Evolutionary conservation across 2,888 invertebrate genomes (phyloP).

Genomic region (Cryptocephalus primarius): DNA sequence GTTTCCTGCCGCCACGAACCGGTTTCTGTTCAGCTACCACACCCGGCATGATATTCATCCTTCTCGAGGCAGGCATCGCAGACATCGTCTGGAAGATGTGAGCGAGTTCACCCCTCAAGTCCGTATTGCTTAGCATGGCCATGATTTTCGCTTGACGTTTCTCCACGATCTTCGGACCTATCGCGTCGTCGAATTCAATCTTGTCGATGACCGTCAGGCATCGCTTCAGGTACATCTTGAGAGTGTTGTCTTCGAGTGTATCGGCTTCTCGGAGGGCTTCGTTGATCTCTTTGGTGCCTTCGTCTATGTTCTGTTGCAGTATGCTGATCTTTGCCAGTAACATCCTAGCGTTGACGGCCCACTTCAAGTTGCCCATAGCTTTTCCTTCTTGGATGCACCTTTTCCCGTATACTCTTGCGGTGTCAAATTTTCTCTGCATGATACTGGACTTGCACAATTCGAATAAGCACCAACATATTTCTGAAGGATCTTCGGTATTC

Average conservation of each 20-base stretch:
- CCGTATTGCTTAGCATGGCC: slow-evolving; percentile 32
- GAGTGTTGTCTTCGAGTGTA: not conserved
- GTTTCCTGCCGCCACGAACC: too few relatives aligned
- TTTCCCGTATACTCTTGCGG: not conserved
- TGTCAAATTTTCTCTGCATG: not conserved
- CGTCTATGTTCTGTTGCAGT: not conserved
- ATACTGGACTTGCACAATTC: not conserved
- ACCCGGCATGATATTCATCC: slow-evolving; percentile 42
- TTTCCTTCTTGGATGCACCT: not conserved
- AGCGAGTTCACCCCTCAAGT: slow-evolving; percentile 35
- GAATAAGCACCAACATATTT: not conserved
- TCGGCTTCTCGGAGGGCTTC: not conserved
- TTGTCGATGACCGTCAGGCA: slow-evolving; percentile 31
- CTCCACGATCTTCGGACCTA: slow-evolving; percentile 31
- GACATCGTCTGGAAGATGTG: slow-evolving; percentile 39
- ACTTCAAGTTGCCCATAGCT: not conserved
- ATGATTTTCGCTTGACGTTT: slow-evolving; percentile 37
- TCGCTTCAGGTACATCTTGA: slow-evolving; percentile 9
- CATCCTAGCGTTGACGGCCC: not conserved
- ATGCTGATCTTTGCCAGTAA: not conserved
- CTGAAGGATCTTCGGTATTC: not conserved
- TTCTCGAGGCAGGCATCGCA: slow-evolving; percentile 34
- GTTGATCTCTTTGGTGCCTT: not conserved
- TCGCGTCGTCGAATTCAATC: slow-evolving; percentile 32
- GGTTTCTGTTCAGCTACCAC: slow-evolving; percentile 10